Evolutionary conservation across 2,113 vertebrate genomes (phyloP).

Genomic region (Hylia prasina): DNA sequence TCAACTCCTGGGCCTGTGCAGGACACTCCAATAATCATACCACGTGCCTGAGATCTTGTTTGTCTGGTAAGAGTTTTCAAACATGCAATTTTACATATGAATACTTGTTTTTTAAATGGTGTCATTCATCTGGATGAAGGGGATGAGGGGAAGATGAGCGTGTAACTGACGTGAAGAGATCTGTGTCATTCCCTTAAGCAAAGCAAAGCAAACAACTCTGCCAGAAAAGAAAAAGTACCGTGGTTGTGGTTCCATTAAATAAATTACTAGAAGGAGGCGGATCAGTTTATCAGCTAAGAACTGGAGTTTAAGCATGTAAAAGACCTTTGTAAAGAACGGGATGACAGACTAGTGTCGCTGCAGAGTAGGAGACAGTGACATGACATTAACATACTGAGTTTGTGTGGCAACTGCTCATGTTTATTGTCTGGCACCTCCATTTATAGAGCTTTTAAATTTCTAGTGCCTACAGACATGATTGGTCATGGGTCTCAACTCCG

Average conservation of each 20-base stretch:
- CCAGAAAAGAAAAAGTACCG: neutral
- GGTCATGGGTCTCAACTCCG: neutral
- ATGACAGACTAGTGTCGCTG: neutral
- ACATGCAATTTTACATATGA: neutral
- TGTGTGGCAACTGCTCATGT: neutral
- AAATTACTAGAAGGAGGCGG: neutral
- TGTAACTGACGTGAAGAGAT: neutral
- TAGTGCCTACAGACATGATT: neutral
- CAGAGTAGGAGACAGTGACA: neutral
- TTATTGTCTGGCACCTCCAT: neutral
- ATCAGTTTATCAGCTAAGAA: neutral
- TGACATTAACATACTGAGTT: neutral
- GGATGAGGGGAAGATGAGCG: neutral
- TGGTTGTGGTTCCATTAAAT: neutral
- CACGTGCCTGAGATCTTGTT: neutral
- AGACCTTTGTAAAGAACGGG: neutral
- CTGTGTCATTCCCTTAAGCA: neutral
- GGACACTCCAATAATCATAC: neutral
- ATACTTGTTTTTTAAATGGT: neutral
- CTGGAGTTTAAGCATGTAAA: neutral
- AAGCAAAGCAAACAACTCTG: neutral
- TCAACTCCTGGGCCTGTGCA: neutral
- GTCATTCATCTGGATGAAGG: neutral
- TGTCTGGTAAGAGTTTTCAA: neutral
- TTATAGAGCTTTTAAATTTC: neutral